Conservation (phyloP, 2,888 invertebrate genomes). For the Mythimna albipuncta region DNA sequence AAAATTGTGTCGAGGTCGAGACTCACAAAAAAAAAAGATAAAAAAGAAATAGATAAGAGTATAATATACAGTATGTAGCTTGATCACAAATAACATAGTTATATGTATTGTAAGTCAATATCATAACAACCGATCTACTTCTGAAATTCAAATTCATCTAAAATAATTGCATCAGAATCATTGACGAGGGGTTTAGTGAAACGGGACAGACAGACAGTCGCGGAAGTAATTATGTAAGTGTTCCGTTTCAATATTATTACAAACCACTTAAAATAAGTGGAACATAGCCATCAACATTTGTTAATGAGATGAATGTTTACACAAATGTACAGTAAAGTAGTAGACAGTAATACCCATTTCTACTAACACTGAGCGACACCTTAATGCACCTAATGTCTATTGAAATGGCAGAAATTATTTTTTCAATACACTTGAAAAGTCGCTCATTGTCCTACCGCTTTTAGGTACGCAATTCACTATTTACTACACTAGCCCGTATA, state of each 20-base stretch:
- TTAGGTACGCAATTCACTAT: too few species aligned
- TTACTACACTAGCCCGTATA: too few species aligned
- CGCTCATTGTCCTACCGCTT: too few species aligned
- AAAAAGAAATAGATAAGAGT: too few species aligned
- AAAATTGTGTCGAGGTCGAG: too few species aligned
- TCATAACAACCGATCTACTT: not conserved
- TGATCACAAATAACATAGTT: too few species aligned
- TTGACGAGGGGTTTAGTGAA: conserved; percentile 7
- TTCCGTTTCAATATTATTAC: conserved; percentile 34
- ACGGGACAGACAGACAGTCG: conserved; percentile 12
- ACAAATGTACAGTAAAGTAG: not conserved
- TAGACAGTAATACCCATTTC: not conserved
- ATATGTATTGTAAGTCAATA: not conserved
- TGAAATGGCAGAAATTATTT: too few species aligned
- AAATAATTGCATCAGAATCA: conserved; percentile 20
- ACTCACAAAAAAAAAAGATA: too few species aligned
- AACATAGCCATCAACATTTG: conserved; percentile 20
- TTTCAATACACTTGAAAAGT: too few species aligned
- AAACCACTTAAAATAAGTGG: conserved; percentile 50
- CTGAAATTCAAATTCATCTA: not conserved
- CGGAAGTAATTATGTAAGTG: conserved; percentile 51
- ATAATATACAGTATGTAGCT: too few species aligned
- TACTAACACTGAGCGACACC: not conserved
- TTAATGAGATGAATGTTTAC: conserved; percentile 11
- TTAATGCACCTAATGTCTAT: not conserved